Conservation (phyloP, 1,140 invertebrate genomes). For the Drosophila malerkotliana region DNA sequence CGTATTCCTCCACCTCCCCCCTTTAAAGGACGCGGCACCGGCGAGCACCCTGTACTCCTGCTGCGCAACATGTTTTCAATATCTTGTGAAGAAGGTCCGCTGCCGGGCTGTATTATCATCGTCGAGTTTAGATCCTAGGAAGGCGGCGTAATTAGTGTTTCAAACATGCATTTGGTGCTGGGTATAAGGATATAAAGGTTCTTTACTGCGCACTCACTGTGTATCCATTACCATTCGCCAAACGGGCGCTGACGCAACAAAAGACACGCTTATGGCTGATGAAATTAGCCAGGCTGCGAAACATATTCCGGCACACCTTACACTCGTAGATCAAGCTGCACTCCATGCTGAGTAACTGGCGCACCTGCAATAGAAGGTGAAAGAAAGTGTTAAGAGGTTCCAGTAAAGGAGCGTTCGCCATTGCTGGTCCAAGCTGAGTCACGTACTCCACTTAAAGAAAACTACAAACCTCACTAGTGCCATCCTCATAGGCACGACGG, state of each 20-base stretch:
- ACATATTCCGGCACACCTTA: conserved; percentile 92
- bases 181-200: conserved; percentile 6
- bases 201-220: conserved; percentile 85
- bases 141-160: neutral
- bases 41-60: conserved; percentile 65
- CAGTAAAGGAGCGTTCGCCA: conserved; percentile 41
- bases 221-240: conserved; percentile 83
- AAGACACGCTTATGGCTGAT: conserved; percentile 93
- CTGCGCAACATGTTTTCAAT: conserved; percentile 66
- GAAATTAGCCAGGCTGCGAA: conserved; percentile 92
- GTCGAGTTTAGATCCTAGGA: conserved; percentile 68
- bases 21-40: conserved; percentile 58
- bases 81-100: conserved; percentile 48
- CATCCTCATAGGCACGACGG: conserved; percentile 86
- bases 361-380: conserved; percentile 86
- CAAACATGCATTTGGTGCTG: neutral
- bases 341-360: conserved; percentile 89
- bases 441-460: conserved; percentile 57
- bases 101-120: conserved; percentile 63
- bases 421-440: conserved; percentile 60
- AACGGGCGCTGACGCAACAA: conserved; percentile 85
- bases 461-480: conserved; percentile 85
- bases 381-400: neutral
- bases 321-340: conserved; percentile 94
- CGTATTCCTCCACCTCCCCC: conserved; percentile 58